A percentile compares a stretch with the other conserved stretches of the same genome.
Evolutionary conservation across 2,797 vertebrate genomes (phyloP).

Genomic region (Karalla daura): DNA sequence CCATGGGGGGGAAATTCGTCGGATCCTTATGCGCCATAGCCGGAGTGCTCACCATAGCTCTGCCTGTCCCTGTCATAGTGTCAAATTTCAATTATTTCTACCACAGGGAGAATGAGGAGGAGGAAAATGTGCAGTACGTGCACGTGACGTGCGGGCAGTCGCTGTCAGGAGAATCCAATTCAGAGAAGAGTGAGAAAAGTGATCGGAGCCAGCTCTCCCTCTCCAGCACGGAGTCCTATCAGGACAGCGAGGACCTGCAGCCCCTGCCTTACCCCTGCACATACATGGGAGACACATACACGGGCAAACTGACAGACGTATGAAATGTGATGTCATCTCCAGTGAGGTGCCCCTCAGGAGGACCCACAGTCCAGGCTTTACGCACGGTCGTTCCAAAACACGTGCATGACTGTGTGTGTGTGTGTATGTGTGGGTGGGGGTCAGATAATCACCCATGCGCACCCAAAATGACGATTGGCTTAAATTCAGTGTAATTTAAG

Average conservation of each 20-base stretch:
- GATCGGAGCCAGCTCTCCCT: constrained; percentile 85
- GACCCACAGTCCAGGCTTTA: no score
- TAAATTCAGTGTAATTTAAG: neutral
- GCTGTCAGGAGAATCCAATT: constrained; percentile 83
- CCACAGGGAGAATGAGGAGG: constrained; percentile 91
- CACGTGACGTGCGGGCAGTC: constrained; percentile 93
- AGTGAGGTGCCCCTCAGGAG: constrained; percentile 61
- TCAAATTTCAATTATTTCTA: constrained; percentile 99
- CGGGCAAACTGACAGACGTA: constrained; percentile 90
- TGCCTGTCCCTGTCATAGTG: constrained; percentile 95
- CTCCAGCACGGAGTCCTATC: constrained; percentile 86
- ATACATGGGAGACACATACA: constrained; percentile 81
- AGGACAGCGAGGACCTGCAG: constrained; percentile 84
- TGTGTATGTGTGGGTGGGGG: neutral
- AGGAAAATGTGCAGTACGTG: constrained; percentile 87
- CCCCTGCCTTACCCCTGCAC: constrained; percentile 79
- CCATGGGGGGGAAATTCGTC: constrained; percentile 94
- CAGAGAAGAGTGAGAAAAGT: constrained; percentile 84
- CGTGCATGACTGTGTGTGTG: no score
- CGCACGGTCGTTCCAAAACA: no score
- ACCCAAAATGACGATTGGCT: neutral
- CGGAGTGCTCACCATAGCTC: constrained; percentile 93
- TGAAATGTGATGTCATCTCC: constrained; percentile 52
- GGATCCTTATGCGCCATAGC: constrained; percentile 96
- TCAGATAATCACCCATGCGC: neutral